phyloP scores from a whole-genome alignment of 2,888 invertebrate genomes.

The Pristionchus exspectatus region DNA sequence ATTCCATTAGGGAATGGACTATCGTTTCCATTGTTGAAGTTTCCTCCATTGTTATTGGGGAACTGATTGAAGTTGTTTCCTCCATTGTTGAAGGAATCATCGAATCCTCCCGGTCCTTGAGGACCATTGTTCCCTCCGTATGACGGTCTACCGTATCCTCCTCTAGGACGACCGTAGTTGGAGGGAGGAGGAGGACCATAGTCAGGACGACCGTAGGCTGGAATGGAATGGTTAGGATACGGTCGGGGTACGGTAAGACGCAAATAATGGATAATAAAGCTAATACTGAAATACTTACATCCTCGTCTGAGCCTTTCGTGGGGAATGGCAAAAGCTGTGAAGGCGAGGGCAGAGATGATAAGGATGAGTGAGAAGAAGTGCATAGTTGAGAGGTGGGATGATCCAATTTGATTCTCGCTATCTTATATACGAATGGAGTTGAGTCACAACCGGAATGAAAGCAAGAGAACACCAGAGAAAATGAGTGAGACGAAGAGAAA shows the following conservation, averaged over 20 bases:
- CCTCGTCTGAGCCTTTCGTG: slow-evolving; percentile 34
- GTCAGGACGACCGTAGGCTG: neutral
- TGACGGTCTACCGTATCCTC: slow-evolving; percentile 39
- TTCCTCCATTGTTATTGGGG: neutral
- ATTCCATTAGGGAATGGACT: slow-evolving; percentile 33
- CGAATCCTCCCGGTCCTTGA: slow-evolving; percentile 16
- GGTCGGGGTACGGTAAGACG: slow-evolving; percentile 7
- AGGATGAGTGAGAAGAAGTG: neutral
- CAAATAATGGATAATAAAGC: neutral
- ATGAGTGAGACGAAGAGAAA: slow-evolving; percentile 11
- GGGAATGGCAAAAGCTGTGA: neutral
- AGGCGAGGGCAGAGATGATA: neutral
- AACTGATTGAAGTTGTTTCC: slow-evolving; percentile 9
- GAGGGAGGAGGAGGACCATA: slow-evolving; percentile 3
- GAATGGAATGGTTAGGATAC: neutral
- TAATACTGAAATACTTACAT: neutral
- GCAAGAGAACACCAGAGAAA: neutral
- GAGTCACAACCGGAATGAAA: slow-evolving; percentile 29
- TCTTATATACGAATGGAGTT: slow-evolving; percentile 30
- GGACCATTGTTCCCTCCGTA: slow-evolving; percentile 3
- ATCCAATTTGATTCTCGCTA: neutral
- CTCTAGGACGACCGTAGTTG: neutral
- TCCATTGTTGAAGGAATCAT: slow-evolving; percentile 17
- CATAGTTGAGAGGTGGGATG: neutral
- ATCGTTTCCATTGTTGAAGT: slow-evolving; percentile 11